Conservation (phyloP, 2,113 vertebrate species). For the Dryoscopus gambensis region DNA sequence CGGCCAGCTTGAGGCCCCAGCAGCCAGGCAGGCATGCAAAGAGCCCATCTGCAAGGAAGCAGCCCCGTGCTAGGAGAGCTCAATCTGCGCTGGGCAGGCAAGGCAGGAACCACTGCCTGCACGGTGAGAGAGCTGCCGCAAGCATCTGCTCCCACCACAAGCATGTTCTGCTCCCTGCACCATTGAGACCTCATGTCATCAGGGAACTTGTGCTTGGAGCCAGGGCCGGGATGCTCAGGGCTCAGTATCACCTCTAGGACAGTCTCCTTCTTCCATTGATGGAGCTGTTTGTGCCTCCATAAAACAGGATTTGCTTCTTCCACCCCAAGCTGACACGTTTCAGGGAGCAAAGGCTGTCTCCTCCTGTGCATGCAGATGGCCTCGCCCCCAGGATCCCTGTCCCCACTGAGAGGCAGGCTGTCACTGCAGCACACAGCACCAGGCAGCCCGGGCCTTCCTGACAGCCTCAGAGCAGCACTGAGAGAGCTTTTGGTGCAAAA, state of each 20-base stretch:
- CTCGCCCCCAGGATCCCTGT: not conserved
- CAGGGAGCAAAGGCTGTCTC: not conserved
- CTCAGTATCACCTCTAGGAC: not conserved
- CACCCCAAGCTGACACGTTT: not conserved
- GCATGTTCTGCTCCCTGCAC: not conserved
- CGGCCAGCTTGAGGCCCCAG: not conserved
- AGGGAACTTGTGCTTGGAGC: fast-evolving
- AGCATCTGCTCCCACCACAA: not conserved
- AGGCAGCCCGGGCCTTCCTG: not conserved
- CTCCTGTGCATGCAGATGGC: not conserved
- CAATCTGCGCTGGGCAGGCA: not conserved
- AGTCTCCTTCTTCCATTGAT: not conserved
- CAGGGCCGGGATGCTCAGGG: not conserved
- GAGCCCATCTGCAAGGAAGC: not conserved
- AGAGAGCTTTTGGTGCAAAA: not conserved
- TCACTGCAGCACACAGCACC: not conserved
- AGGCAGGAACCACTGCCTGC: not conserved
- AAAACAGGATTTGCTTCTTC: not conserved
- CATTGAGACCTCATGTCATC: fast-evolving
- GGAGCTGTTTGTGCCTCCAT: not conserved
- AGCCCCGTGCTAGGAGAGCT: not conserved
- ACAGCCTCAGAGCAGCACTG: not conserved
- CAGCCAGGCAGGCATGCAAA: not conserved
- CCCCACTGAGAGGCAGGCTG: conserved; percentile 19
- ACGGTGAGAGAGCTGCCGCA: fast-evolving